Evolutionary conservation across 2,797 vertebrate genomes (phyloP).

Genomic region (Hoplostethus atlanticus): DNA sequence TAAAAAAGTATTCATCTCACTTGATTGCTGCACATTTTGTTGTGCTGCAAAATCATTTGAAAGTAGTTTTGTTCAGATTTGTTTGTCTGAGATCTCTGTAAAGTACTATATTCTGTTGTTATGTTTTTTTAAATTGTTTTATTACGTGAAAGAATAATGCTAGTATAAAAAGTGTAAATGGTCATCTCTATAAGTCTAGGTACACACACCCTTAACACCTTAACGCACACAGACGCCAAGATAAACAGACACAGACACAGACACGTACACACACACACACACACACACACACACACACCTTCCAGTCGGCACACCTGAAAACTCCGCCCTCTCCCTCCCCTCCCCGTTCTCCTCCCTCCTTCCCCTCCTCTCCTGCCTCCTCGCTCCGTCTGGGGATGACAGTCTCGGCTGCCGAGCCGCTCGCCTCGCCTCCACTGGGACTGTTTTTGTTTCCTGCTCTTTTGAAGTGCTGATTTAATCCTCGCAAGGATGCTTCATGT

Average conservation of each 20-base stretch:
- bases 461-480: slow-evolving; percentile 89
- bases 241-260: slow-evolving; percentile 17
- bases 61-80: neutral
- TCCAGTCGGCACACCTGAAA: slow-evolving; percentile 73
- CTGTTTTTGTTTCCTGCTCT: slow-evolving; percentile 83
- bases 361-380: slow-evolving; percentile 52
- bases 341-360: slow-evolving; percentile 51
- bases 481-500: slow-evolving; percentile 78
- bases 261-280: slow-evolving; percentile 25
- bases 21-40: neutral
- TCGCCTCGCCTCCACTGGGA: slow-evolving; percentile 80
- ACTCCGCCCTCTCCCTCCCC: slow-evolving; percentile 68
- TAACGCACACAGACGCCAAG: slow-evolving; percentile 9
- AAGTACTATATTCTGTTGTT: neutral
- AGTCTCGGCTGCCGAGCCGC: slow-evolving; percentile 76
- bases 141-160: neutral
- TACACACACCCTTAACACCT: slow-evolving; percentile 2
- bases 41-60: neutral
- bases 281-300: slow-evolving; percentile 61
- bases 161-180: slow-evolving; percentile 8
- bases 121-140: neutral
- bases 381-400: slow-evolving; percentile 76
- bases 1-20: neutral
- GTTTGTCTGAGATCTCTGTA: neutral
- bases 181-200: neutral